These are phyloP conservation scores for Drosophila pseudoananassae DNA, from an alignment of 1,140 invertebrate species.

Conservation along the genomic window DNA sequence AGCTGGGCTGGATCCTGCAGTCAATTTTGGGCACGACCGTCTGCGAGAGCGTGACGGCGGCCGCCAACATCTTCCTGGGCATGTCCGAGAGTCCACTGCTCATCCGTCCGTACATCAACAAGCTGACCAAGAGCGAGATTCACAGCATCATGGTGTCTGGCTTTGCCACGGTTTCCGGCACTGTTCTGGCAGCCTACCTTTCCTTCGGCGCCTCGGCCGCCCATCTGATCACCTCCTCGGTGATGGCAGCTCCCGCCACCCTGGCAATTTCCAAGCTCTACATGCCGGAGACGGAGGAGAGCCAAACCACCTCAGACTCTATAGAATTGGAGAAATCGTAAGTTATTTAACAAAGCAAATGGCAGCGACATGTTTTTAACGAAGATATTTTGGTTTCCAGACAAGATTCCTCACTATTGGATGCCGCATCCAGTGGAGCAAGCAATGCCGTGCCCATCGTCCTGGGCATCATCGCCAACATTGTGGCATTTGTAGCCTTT, in stretches of 20 bases:
- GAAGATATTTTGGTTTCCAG: slow-evolving; percentile 84
- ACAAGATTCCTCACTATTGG: slow-evolving; percentile 91
- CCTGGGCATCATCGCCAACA: slow-evolving; percentile 94
- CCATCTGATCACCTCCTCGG: slow-evolving; percentile 94
- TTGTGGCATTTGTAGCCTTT: slow-evolving; percentile 96
- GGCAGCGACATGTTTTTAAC: background rate
- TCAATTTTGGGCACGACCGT: slow-evolving; percentile 92
- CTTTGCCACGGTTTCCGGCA: slow-evolving; percentile 97
- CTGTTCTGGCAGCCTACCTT: slow-evolving; percentile 96
- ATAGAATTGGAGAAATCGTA: slow-evolving; percentile 88
- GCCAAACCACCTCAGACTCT: slow-evolving; percentile 88
- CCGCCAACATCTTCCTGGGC: slow-evolving; percentile 95
- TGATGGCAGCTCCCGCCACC: slow-evolving; percentile 97
- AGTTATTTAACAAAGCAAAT: slow-evolving; percentile 49
- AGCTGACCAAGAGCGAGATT: slow-evolving; percentile 94
- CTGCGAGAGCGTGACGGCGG: slow-evolving; percentile 95
- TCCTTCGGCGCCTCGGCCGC: slow-evolving; percentile 93
- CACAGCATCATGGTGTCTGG: slow-evolving; percentile 97
- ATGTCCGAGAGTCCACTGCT: slow-evolving; percentile 95
- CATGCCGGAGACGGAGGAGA: slow-evolving; percentile 94
- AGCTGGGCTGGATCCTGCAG: slow-evolving; percentile 91
- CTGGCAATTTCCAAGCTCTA: slow-evolving; percentile 95
- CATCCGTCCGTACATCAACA: slow-evolving; percentile 92
- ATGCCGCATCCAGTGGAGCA: slow-evolving; percentile 95
- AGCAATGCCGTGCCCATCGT: slow-evolving; percentile 92